A percentile compares a stretch with the other conserved stretches of the same genome.
Evolutionary conservation across 2,888 invertebrate species (phyloP).

Genomic region (Aelia acuminata): DNA sequence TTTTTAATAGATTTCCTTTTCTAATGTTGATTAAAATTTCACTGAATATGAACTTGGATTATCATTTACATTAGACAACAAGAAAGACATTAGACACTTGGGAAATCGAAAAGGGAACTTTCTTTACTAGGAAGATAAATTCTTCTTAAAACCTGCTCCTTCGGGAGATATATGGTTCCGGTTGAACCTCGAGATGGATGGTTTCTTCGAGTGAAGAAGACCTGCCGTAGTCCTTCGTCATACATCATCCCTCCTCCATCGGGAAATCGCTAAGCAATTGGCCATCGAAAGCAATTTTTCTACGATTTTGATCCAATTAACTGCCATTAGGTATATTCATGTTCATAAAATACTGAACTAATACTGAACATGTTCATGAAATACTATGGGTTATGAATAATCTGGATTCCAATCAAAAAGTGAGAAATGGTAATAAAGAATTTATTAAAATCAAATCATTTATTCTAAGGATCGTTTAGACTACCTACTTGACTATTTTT

Average conservation of each 20-base stretch:
- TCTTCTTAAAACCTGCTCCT: background rate
- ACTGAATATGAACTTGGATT: too few species aligned
- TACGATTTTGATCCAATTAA: background rate
- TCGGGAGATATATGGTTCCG: background rate
- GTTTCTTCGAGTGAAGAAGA: background rate
- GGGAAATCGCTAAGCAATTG: background rate
- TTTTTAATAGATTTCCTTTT: too few species aligned
- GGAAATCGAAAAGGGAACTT: background rate
- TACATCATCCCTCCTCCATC: background rate
- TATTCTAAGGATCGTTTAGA: too few species aligned
- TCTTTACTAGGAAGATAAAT: background rate
- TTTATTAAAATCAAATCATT: too few species aligned
- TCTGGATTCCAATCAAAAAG: too few species aligned
- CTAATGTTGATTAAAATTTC: too few species aligned
- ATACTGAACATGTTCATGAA: too few species aligned
- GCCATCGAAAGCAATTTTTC: background rate
- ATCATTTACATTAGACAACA: background rate
- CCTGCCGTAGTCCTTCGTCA: background rate
- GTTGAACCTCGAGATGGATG: background rate
- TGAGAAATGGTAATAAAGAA: too few species aligned
- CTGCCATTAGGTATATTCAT: too few species aligned
- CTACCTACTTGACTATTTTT: too few species aligned
- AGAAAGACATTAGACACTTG: background rate
- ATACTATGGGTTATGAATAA: too few species aligned
- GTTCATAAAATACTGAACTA: too few species aligned